Base-by-base conservation (phyloP, 2,797 vertebrate genomes). In the Alauda arvensis region DNA sequence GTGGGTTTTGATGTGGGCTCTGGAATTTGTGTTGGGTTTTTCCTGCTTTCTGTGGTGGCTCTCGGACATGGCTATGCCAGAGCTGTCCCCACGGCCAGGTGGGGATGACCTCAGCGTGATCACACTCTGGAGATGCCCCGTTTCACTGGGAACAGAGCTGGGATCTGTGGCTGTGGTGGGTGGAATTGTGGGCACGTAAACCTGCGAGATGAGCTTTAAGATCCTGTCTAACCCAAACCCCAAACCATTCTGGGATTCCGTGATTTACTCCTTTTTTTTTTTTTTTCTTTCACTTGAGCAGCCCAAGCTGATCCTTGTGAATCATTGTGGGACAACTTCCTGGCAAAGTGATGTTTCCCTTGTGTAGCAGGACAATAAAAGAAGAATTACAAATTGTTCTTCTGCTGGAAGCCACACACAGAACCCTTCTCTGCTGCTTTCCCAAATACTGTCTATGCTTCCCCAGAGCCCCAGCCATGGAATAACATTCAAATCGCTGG, bases 41-140 rank as follows among this genome's bases (percentile, higher is more conserved):
- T 33, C 4, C 34, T 43, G 45, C 18, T 65, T 23, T 42, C 31
- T 6, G 6, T 31, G 8, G 1, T 6, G 49, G 61, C 14, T 48
- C 28, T 18, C 0, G 1, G 33, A 8, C 26, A 4, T 0, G 3
- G 20, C 31, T 2, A 0, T 33, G 53, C 34, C 10, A 56, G 29
- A 68, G 12, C 28, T 4, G 12, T 8, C 24, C 4, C 2, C 0
- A 1, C 1, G 6, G 45, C 17, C 16, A 5, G 6, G 20, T 8
- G 53, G 34, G n/a, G 49, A 6, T 1, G 42, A 5, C 26, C 6
- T 43, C 25, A 20, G 31, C 31, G 10, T 26, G 51, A 8, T 0
- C 24, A 4, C 26, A 4, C 59, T 28, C 15, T 2, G 3, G 33
- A 61, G 45, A 39, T 49, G n/a, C 9, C 2, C 13, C 0, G 0